Percentiles rank a stretch among this genome's conserved stretches.
Conservation (phyloP, 1,140 invertebrate species). For the Heliconius congener region DNA sequence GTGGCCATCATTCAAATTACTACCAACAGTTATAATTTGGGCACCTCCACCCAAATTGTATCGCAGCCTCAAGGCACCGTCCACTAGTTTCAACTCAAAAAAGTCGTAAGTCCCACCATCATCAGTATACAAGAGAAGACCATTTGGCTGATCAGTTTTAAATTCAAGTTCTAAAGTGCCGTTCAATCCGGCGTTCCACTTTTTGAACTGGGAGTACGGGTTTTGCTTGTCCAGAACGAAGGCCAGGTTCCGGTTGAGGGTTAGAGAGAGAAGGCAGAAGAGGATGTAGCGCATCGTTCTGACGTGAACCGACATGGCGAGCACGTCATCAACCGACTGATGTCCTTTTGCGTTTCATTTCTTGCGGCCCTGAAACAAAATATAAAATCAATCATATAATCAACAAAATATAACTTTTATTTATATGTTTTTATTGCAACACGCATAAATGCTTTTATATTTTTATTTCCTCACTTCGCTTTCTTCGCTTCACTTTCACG, state of each 20-base stretch:
- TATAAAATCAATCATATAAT: neutral
- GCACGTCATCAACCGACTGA: constrained; percentile 61
- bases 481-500: no score
- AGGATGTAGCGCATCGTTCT: constrained; percentile 70
- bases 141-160: constrained; percentile 94
- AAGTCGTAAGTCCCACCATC: constrained; percentile 97
- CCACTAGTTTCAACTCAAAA: constrained; percentile 96
- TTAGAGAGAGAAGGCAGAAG: constrained; percentile 68
- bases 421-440: no score
- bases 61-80: constrained; percentile 91
- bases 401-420: no score
- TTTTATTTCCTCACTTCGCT: no score
- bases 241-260: constrained; percentile 71
- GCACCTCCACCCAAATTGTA: constrained; percentile 94
- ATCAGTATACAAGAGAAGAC: constrained; percentile 94
- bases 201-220: constrained; percentile 94
- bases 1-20: constrained; percentile 92
- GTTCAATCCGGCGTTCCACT: constrained; percentile 93
- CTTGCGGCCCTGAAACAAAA: constrained; percentile 69
- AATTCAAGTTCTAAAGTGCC: constrained; percentile 95
- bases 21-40: constrained; percentile 92
- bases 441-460: no score
- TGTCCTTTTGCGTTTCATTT: constrained; percentile 73
- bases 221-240: constrained; percentile 92
- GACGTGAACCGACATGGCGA: constrained; percentile 57